These are phyloP conservation scores for Drosophila eugracilis DNA, from an alignment of 1,140 invertebrate species.

Conservation along the genomic window DNA sequence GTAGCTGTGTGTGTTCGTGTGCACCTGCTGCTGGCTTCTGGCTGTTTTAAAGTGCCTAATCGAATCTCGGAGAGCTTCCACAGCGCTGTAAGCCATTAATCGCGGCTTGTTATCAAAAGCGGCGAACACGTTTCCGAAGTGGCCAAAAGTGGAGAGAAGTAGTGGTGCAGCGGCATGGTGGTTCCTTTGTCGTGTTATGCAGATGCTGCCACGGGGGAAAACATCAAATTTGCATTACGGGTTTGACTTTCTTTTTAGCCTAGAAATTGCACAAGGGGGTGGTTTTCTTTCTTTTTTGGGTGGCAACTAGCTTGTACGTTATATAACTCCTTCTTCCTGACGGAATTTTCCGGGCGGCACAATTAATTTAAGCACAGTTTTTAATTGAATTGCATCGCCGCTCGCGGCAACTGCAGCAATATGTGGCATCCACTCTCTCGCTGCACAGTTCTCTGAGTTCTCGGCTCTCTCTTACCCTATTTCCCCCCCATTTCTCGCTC, in stretches of 20 bases:
- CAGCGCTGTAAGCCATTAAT: conserved; percentile 43
- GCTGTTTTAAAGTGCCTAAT: conserved; percentile 24
- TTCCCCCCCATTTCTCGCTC: conserved; percentile 7
- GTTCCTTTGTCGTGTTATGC: conserved; percentile 30
- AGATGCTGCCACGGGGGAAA: conserved; percentile 36
- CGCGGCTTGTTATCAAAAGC: conserved; percentile 44
- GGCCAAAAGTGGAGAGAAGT: conserved; percentile 5
- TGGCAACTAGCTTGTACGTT: conserved; percentile 5
- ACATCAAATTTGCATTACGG: conserved; percentile 52
- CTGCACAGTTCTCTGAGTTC: conserved; percentile 29
- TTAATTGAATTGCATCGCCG: conserved; percentile 51
- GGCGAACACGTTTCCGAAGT: conserved; percentile 38
- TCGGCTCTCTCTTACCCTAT: conserved; percentile 14
- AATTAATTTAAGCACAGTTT: conserved; percentile 57
- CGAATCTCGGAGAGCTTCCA: conserved; percentile 37
- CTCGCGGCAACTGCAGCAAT: conserved; percentile 1
- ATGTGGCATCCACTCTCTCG: conserved; percentile 8
- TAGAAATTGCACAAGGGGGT: conserved; percentile 20
- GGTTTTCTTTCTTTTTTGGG: neutral
- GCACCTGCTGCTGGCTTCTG: conserved; percentile 18
- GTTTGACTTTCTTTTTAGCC: conserved; percentile 42
- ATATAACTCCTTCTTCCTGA: conserved; percentile 14
- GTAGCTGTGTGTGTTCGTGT: conserved; percentile 8
- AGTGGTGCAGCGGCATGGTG: no score
- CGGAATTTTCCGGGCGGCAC: conserved; percentile 21